A percentile compares a stretch with the other conserved stretches of the same genome.
Conservation (phyloP, 2,888 invertebrate genomes). For the Epicampocera succincta region DNA sequence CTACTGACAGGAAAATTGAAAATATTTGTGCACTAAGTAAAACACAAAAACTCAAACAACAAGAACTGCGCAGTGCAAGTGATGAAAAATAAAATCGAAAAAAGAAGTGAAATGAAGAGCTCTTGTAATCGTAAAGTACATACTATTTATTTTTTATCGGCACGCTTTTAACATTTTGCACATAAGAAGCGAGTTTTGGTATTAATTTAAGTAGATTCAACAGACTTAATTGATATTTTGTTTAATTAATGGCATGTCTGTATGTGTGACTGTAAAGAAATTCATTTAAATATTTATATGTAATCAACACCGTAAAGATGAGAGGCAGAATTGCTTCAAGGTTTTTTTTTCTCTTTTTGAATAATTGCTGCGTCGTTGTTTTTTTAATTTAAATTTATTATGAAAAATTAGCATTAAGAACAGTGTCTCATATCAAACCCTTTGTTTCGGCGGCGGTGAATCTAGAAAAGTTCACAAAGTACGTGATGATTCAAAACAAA, state of each 20-base stretch:
- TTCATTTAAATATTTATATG: slow-evolving; percentile 50
- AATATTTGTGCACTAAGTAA: slow-evolving; percentile 67
- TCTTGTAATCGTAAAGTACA: slow-evolving; percentile 44
- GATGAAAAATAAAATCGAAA: slow-evolving; percentile 37
- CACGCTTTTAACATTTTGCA: slow-evolving; percentile 35
- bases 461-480: no score
- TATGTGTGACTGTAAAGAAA: slow-evolving; percentile 33
- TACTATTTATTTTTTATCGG: slow-evolving; percentile 50
- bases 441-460: no score
- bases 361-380: background rate
- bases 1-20: slow-evolving; percentile 71
- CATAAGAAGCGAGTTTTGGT: slow-evolving; percentile 49
- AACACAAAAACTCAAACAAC: slow-evolving; percentile 11
- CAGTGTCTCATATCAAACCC: no score
- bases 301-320: no score
- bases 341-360: no score
- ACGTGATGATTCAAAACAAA: no score
- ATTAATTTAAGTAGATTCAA: slow-evolving; percentile 65
- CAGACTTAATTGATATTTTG: slow-evolving; percentile 67
- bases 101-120: slow-evolving; percentile 40
- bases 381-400: no score
- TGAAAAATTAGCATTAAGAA: no score
- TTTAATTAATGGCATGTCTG: slow-evolving; percentile 63
- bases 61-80: background rate
- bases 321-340: no score